Evolutionary conservation across 2,797 vertebrate species (phyloP), one percentile per base, ranked within the genome.

Genomic region (Cygnus olor): DNA sequence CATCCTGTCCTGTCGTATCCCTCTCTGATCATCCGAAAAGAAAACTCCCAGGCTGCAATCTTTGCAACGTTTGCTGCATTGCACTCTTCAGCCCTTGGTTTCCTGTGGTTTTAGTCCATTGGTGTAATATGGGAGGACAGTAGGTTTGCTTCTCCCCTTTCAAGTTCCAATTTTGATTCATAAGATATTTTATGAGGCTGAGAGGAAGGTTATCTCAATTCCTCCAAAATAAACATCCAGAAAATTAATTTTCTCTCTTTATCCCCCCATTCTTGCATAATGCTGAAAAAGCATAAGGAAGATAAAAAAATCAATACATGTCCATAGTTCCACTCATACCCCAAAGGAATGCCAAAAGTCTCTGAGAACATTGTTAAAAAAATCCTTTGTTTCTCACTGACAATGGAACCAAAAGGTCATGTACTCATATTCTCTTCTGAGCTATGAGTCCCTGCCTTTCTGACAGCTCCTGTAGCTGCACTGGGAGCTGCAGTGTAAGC

Each of bases 21-120:
- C 34, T 82, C 38, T 93, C 92, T 94, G 89, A 95, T 93, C 79
- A 89, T 25, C 30, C 61, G 53, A 78, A 81, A 21, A 80, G 44
- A 79, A 85, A 88, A 87, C 60, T 91, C 73, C 34, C 68, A 93
- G 44, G 57, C 60, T 85, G 82, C 53, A 85, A 9, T 77, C 74
- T 89, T 86, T 80, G 68, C 78, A 87, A 51, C 44, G 6, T 10
- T 79, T 93, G 44, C 42, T 30, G 5, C 44, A 58, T 16, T 80
- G 42, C 4, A 1, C 3, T 86, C 61, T 76, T 25, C 5, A 80
- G 32, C 15, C 51, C 79, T 80, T 72, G 3, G 0, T 66, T 93
- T 90, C 61, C 51, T 58, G 8, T 27, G 38, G 15, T 9, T 92
- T 92, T 72, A 87, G 79, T 72, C 69, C 45, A n/a, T 19, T 53